Conservation (phyloP, 2,113 vertebrate genomes). For the Marmota monax region DNA sequence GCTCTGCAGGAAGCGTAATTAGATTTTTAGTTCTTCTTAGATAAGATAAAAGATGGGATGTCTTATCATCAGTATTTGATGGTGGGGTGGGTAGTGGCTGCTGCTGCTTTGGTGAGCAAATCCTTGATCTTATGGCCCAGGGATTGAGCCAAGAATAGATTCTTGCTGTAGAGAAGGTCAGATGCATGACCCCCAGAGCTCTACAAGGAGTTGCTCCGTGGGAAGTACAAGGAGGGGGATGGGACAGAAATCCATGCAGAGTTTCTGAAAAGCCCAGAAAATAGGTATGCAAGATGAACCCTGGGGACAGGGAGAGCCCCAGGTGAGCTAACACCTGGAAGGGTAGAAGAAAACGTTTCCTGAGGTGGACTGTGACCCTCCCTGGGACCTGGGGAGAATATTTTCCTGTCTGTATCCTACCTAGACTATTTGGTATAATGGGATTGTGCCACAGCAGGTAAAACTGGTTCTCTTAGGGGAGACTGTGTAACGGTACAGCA, state of each 20-base stretch:
- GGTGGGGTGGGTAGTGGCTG: neutral
- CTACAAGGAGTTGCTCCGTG: neutral
- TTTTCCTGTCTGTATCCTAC: neutral
- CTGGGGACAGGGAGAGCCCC: neutral
- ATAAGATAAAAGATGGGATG: neutral
- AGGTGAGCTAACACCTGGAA: fast-evolving
- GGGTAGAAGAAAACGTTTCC: neutral
- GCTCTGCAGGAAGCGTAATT: neutral
- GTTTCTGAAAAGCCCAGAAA: neutral
- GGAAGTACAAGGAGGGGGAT: neutral
- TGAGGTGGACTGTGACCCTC: neutral
- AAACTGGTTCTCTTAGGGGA: neutral
- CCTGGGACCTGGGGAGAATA: neutral
- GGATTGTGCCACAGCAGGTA: neutral
- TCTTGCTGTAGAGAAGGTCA: neutral
- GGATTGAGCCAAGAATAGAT: neutral
- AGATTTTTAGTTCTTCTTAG: neutral
- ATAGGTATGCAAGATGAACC: neutral
- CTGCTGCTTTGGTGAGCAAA: neutral
- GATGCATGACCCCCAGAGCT: neutral
- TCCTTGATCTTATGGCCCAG: neutral
- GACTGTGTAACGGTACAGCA: neutral
- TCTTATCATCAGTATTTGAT: neutral
- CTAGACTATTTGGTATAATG: neutral
- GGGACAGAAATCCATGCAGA: neutral